A percentile compares a stretch with the other conserved stretches of the same genome.
phyloP scores from a whole-genome alignment of 53 echinoderm and acorn worm genomes.

The Temnopleurus reevesii region DNA sequence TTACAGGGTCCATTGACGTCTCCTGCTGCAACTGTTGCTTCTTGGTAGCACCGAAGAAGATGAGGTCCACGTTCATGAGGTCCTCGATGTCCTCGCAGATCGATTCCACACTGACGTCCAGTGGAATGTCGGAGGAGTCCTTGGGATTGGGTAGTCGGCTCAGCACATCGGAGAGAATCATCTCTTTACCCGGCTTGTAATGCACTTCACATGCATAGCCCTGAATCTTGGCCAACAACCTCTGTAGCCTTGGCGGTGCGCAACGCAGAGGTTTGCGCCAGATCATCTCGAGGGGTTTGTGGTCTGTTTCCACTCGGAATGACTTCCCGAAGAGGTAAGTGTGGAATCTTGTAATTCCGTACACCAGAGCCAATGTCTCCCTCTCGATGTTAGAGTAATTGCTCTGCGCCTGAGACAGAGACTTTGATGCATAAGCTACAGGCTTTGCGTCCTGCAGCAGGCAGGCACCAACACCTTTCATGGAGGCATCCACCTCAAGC shows the following conservation, averaged over 20 bases:
- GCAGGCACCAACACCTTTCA: conserved; percentile 44
- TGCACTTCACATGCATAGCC: too few species aligned
- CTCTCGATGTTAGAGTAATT: conserved; percentile 73
- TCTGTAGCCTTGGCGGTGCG: conserved; percentile 58
- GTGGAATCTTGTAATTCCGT: conserved; percentile 58
- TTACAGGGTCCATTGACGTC: too few species aligned
- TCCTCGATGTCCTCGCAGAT: too few species aligned
- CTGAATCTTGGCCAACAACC: too few species aligned
- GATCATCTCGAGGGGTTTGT: conserved; percentile 69
- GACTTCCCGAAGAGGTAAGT: conserved; percentile 58
- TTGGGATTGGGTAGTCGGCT: too few species aligned
- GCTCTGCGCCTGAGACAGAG: conserved; percentile 54
- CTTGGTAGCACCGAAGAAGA: too few species aligned
- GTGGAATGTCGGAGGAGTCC: too few species aligned
- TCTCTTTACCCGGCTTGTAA: too few species aligned
- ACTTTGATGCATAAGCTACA: conserved; percentile 60
- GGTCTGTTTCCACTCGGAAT: conserved; percentile 59
- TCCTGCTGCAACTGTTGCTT: too few species aligned
- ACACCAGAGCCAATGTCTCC: conserved; percentile 56
- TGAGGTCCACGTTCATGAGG: too few species aligned
- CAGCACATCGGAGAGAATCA: too few species aligned
- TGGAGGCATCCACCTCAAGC: conserved; percentile 46
- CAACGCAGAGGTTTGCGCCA: conserved; percentile 61
- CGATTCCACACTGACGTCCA: too few species aligned
- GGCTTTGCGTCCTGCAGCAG: conserved; percentile 59